Conservation (phyloP, 1,140 invertebrate genomes). For the Zaprionus capensis region DNA sequence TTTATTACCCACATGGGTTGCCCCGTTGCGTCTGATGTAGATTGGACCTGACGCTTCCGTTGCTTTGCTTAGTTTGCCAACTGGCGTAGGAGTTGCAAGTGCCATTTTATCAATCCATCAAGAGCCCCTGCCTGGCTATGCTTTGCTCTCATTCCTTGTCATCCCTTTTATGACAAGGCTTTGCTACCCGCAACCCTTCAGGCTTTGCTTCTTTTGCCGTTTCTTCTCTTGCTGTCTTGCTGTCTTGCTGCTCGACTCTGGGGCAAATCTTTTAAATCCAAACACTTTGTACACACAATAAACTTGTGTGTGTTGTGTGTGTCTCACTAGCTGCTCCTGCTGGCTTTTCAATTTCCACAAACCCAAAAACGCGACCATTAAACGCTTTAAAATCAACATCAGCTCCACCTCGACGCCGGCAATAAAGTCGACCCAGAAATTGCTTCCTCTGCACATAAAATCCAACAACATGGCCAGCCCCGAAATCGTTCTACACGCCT, state of each 20-base stretch:
- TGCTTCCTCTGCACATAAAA: constrained; percentile 79
- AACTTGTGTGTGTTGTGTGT: constrained; percentile 27
- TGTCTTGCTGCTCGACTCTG: not conserved
- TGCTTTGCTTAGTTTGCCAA: constrained; percentile 1
- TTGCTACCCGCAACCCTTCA: constrained; percentile 7
- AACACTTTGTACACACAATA: constrained; percentile 76
- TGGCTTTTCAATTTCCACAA: constrained; percentile 65
- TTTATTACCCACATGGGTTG: constrained; percentile 7
- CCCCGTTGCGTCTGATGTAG: not conserved
- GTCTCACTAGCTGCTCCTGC: constrained; percentile 26
- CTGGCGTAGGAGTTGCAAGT: constrained; percentile 11
- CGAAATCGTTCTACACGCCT: constrained; percentile 52
- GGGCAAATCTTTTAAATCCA: constrained; percentile 69
- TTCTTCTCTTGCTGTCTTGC: not conserved
- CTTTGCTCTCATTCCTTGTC: constrained; percentile 1
- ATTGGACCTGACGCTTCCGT: not conserved
- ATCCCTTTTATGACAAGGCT: constrained; percentile 39
- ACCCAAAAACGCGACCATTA: constrained; percentile 61
- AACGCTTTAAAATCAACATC: constrained; percentile 82
- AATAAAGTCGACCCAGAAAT: constrained; percentile 82
- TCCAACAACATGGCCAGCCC: constrained; percentile 53
- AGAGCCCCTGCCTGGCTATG: constrained; percentile 28
- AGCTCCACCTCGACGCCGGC: constrained; percentile 52
- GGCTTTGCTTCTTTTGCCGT: not conserved
- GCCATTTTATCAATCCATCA: constrained; percentile 63